Evolutionary conservation across 2,888 invertebrate species (phyloP).

Genomic region (Aleiodes testaceus): DNA sequence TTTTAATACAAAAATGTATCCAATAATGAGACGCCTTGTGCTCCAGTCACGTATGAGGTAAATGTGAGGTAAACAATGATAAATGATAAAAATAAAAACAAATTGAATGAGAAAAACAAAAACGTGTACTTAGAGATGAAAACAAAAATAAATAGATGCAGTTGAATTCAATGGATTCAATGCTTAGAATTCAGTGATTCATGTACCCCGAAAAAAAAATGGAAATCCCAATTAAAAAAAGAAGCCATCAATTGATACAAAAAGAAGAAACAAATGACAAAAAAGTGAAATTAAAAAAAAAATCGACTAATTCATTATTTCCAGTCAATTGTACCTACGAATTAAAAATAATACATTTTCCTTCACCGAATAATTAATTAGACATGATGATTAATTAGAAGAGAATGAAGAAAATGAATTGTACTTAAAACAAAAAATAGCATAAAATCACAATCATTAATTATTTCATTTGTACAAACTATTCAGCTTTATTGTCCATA

Average conservation of each 20-base stretch:
- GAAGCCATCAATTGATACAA: neutral
- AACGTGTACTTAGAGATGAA: slow-evolving; percentile 39
- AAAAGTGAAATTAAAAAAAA: too few species aligned
- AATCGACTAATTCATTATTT: too few species aligned
- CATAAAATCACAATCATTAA: slow-evolving; percentile 12
- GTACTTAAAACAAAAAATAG: neutral
- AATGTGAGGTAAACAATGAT: slow-evolving; percentile 12
- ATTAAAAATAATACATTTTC: too few species aligned
- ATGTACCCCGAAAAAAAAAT: too few species aligned
- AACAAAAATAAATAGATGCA: slow-evolving; percentile 43
- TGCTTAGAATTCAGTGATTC: slow-evolving; percentile 63
- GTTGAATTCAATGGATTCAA: slow-evolving; percentile 61
- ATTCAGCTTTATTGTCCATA: slow-evolving; percentile 24
- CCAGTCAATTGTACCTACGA: too few species aligned
- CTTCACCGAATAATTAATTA: neutral
- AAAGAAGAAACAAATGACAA: neutral
- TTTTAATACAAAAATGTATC: slow-evolving; percentile 37
- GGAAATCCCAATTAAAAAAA: neutral
- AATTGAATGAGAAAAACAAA: slow-evolving; percentile 41
- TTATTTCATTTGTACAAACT: slow-evolving; percentile 21
- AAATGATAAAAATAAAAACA: slow-evolving; percentile 47
- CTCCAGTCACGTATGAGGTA: slow-evolving; percentile 58
- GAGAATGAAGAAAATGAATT: neutral
- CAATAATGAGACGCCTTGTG: slow-evolving; percentile 46
- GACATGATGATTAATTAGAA: slow-evolving; percentile 6